Conservation (phyloP, 1,140 invertebrate genomes). For the Anastatus disparis region DNA sequence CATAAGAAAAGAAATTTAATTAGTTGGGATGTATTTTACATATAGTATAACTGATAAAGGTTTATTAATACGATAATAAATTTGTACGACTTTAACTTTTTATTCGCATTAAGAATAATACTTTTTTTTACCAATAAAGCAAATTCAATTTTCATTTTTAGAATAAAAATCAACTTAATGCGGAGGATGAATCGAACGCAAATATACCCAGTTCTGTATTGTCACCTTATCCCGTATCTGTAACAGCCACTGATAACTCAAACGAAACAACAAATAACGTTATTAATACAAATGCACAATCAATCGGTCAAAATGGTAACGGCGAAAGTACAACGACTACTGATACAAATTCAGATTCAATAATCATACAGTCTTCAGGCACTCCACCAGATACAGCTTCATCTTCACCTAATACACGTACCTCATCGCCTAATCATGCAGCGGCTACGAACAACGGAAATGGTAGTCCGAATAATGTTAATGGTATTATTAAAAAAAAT, state of each 20-base stretch:
- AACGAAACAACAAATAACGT: slow-evolving; percentile 5
- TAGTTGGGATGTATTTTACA: too few relatives aligned
- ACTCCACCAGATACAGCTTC: slow-evolving; percentile 50
- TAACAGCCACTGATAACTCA: not conserved
- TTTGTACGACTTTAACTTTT: too few relatives aligned
- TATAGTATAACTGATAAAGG: too few relatives aligned
- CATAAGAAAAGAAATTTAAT: too few relatives aligned
- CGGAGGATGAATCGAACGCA: not conserved
- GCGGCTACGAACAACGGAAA: not conserved
- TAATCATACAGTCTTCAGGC: slow-evolving; percentile 50
- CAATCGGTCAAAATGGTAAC: slow-evolving; percentile 1
- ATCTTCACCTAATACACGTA: slow-evolving; percentile 58
- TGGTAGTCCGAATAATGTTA: slow-evolving; percentile 47
- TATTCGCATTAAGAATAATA: too few relatives aligned
- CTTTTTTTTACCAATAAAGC: too few relatives aligned
- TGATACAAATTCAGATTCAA: slow-evolving; percentile 57
- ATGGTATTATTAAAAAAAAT: slow-evolving; percentile 60
- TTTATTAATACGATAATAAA: too few relatives aligned
- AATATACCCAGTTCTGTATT: not conserved
- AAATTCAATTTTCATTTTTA: not conserved
- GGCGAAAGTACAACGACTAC: slow-evolving; percentile 54
- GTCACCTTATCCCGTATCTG: too few relatives aligned
- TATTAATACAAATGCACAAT: not conserved
- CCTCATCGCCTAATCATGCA: slow-evolving; percentile 57
- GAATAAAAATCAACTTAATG: not conserved